phyloP scores from a whole-genome alignment of 1,140 invertebrate genomes.

The Ostrea denselamellosa region DNA sequence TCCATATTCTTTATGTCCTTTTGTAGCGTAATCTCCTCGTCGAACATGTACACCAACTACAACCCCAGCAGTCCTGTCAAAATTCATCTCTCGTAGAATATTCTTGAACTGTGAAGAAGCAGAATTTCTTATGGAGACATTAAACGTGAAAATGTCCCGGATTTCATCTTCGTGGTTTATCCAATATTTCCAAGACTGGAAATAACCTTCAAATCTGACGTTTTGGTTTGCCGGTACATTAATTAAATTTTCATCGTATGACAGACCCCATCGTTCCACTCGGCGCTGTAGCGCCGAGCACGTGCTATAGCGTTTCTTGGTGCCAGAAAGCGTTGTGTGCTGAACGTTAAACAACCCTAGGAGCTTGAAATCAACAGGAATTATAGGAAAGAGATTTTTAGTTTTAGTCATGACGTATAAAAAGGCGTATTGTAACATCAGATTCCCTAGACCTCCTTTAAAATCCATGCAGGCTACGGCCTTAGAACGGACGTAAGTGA shows the following conservation, averaged over 20 bases:
- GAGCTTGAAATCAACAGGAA: not conserved
- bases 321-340: no score
- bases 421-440: slow-evolving; percentile 4
- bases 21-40: slow-evolving; percentile 55
- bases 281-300: not conserved
- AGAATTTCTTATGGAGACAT: not conserved
- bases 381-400: not conserved
- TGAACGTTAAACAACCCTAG: not conserved
- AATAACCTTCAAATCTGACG: slow-evolving; percentile 47
- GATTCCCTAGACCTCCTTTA: slow-evolving; percentile 14
- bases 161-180: slow-evolving; percentile 45
- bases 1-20: slow-evolving; percentile 44
- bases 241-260: slow-evolving; percentile 16
- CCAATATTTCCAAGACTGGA: slow-evolving; percentile 57
- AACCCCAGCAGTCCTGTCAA: not conserved
- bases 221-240: slow-evolving; percentile 22
- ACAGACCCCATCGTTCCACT: not conserved
- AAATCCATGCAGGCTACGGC: not conserved
- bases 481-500: not conserved
- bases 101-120: not conserved
- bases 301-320: no score
- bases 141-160: slow-evolving; percentile 47
- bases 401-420: slow-evolving; percentile 8
- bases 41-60: slow-evolving; percentile 63
- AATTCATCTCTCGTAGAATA: slow-evolving; percentile 34